Evolutionary conservation across 2,797 vertebrate species (phyloP).

Genomic region (Erethizon dorsatum): DNA sequence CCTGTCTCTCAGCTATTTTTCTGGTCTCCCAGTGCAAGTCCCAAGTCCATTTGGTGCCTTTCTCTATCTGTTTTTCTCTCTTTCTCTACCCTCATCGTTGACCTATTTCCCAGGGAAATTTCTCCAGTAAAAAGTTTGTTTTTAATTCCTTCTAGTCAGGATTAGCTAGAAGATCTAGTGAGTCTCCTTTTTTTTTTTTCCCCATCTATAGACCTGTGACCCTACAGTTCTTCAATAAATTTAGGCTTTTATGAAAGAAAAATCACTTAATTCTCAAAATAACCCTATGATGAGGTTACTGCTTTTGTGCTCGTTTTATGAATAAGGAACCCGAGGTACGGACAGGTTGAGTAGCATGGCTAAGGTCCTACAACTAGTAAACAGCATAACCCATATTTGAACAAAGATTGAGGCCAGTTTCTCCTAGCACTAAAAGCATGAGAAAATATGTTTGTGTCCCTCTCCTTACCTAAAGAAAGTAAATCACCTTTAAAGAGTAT

Average conservation of each 20-base stretch:
- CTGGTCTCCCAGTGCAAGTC: not conserved
- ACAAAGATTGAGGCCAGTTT: not conserved
- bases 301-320: not conserved
- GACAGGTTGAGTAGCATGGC: not conserved
- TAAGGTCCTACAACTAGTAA: not conserved
- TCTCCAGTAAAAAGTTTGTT: not conserved
- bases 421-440: not conserved
- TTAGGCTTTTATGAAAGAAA: constrained; percentile 45
- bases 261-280: not conserved
- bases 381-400: not conserved
- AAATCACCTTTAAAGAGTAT: not conserved
- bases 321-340: not conserved
- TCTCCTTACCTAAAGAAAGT: not conserved
- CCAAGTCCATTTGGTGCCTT: not conserved
- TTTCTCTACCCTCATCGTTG: not conserved
- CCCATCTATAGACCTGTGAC: not conserved
- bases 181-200: not conserved
- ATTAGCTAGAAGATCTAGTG: not conserved
- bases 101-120: not conserved
- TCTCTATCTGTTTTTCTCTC: not conserved
- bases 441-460: not conserved
- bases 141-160: not conserved
- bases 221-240: not conserved
- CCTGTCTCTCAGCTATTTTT: not conserved
- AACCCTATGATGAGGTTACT: not conserved